A percentile compares a stretch with the other conserved stretches of the same genome.
Conservation (phyloP, 2,113 vertebrate species). For the Atherinomorus stipes region DNA sequence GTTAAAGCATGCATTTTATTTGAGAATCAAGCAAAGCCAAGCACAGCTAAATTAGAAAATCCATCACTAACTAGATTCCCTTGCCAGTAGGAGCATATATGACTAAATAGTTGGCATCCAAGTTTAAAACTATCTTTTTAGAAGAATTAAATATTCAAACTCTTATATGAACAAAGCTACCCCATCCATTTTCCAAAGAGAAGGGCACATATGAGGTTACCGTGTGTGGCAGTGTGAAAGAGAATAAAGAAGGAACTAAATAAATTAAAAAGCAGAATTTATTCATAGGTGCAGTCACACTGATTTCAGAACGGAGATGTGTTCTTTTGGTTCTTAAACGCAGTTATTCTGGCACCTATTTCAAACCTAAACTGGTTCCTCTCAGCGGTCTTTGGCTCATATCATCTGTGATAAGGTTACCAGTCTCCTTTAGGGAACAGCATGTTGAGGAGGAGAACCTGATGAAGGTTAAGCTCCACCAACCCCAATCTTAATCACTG, state of each 20-base stretch:
- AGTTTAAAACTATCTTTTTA: constrained; percentile 24
- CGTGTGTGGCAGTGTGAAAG: not conserved
- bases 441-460: constrained; percentile 30
- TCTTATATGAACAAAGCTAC: not conserved
- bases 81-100: constrained; percentile 36
- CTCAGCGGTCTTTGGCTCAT: constrained; percentile 2
- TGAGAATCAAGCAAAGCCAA: constrained; percentile 3
- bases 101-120: constrained; percentile 38
- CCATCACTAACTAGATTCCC: constrained; percentile 35
- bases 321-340: not conserved
- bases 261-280: constrained; percentile 4
- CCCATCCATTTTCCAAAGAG: not conserved
- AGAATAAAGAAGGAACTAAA: not conserved
- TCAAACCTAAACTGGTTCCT: constrained; percentile 17
- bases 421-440: constrained; percentile 38
- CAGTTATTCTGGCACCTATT: not conserved
- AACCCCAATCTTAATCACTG: constrained; percentile 58
- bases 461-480: constrained; percentile 62
- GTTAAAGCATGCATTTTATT: constrained; percentile 1
- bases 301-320: not conserved
- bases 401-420: constrained; percentile 54
- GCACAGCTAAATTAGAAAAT: constrained; percentile 50
- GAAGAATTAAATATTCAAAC: not conserved
- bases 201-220: not conserved
- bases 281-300: not conserved